Conservation (phyloP, 2,797 vertebrate species). For the Gastrophryne carolinensis region DNA sequence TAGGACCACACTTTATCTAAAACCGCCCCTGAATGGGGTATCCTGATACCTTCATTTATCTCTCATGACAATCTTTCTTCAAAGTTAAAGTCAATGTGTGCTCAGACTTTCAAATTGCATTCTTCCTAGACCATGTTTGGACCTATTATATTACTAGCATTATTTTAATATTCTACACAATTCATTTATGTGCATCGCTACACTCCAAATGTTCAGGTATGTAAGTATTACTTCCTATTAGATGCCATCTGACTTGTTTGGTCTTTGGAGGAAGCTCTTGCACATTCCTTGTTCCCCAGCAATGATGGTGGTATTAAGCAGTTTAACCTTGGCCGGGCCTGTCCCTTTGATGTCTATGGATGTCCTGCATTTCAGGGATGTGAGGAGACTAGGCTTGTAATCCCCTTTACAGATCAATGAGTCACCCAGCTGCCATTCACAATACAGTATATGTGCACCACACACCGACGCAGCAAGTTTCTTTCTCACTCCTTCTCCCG, state of each 20-base stretch:
- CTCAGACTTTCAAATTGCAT: too few relatives aligned
- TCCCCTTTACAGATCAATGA: constrained; percentile 65
- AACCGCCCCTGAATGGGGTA: too few relatives aligned
- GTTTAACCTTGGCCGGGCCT: constrained; percentile 52
- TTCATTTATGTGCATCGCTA: too few relatives aligned
- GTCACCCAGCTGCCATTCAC: constrained; percentile 69
- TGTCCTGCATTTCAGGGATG: constrained; percentile 74
- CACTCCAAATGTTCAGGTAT: constrained; percentile 5
- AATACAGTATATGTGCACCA: constrained; percentile 61
- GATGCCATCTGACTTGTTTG: not conserved
- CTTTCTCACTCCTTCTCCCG: constrained; percentile 58
- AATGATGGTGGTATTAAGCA: constrained; percentile 27
- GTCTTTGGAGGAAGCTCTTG: constrained; percentile 13
- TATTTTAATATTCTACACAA: too few relatives aligned
- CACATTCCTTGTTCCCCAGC: constrained; percentile 39
- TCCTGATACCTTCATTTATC: too few relatives aligned
- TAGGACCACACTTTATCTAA: too few relatives aligned
- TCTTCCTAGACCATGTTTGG: not conserved
- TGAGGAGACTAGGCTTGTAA: constrained; percentile 66
- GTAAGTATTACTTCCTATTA: constrained; percentile 1
- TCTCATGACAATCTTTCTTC: too few relatives aligned
- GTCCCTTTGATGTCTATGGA: constrained; percentile 65
- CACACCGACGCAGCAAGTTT: constrained; percentile 66
- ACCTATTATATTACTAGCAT: not conserved
- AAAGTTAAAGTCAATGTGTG: too few relatives aligned